Conservation (phyloP, 2,113 vertebrate species). For the Callionymus lyra region DNA sequence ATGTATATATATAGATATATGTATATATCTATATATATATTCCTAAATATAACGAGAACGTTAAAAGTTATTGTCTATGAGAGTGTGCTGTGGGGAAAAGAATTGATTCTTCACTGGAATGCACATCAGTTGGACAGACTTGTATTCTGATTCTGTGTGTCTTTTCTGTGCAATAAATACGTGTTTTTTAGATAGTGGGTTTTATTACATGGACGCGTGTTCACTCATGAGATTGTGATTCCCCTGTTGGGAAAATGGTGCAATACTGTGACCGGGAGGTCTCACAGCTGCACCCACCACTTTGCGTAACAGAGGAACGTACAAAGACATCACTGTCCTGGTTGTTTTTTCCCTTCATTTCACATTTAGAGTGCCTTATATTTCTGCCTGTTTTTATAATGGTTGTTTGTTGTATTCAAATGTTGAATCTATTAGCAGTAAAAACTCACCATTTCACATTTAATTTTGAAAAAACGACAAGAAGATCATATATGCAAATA, state of each 20-base stretch:
- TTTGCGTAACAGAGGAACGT: constrained; percentile 77
- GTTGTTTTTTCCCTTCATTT: constrained; percentile 73
- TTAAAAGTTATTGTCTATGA: no score
- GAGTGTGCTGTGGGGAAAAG: constrained; percentile 38
- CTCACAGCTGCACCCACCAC: constrained; percentile 22
- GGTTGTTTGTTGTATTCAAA: constrained; percentile 70
- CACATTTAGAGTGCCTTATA: constrained; percentile 99
- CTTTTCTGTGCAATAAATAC: constrained; percentile 97
- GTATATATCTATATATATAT: constrained; percentile 28
- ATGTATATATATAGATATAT: not conserved
- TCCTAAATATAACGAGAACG: constrained; percentile 40
- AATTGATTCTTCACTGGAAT: constrained; percentile 82
- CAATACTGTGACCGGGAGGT: constrained; percentile 13
- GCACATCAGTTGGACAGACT: constrained; percentile 88
- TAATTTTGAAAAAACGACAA: constrained; percentile 55
- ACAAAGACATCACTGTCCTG: constrained; percentile 70
- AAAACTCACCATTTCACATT: constrained; percentile 31
- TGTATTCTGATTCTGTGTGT: constrained; percentile 79
- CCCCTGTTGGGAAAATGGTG: no score
- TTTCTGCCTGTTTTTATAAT: constrained; percentile 97
- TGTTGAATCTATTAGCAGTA: no score
- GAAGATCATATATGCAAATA: constrained; percentile 78
- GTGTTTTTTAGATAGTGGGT: constrained; percentile 61
- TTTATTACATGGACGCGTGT: no score
- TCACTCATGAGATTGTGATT: no score